These are phyloP conservation scores for Fragum sueziense DNA, from an alignment of 2,888 invertebrate genomes.

Conservation along the genomic window DNA sequence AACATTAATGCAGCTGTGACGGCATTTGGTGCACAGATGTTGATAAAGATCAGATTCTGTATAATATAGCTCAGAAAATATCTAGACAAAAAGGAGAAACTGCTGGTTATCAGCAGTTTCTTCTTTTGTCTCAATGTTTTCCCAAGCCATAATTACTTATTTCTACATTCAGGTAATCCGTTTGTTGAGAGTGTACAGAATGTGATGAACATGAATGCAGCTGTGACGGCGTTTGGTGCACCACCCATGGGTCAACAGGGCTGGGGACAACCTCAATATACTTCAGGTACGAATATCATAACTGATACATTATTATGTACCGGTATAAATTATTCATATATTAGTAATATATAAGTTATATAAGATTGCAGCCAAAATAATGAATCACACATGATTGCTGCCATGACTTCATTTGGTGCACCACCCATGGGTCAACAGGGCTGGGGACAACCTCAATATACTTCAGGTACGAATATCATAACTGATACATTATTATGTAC, in stretches of 20 bases:
- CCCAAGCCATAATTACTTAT: too few species aligned
- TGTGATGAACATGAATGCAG: constrained; percentile 71
- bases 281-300: constrained; percentile 4
- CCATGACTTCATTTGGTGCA: constrained; percentile 64
- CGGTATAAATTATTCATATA: too few species aligned
- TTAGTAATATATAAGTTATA: too few species aligned
- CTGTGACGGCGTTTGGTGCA: constrained; percentile 64
- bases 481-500: too few species aligned
- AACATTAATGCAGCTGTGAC: constrained; percentile 65
- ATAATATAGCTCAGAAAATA: too few species aligned
- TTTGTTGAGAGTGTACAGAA: constrained; percentile 86
- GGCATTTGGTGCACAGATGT: constrained; percentile 68
- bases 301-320: too few species aligned
- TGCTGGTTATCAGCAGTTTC: too few species aligned
- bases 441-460: constrained; percentile 50
- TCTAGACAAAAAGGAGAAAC: too few species aligned
- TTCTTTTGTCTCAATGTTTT: too few species aligned
- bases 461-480: constrained; percentile 15
- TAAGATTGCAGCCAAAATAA: too few species aligned
- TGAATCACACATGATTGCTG: constrained; percentile 69
- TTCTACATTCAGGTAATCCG: constrained; percentile 91
- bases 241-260: constrained; percentile 46
- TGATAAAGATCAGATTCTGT: too few species aligned
- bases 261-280: constrained; percentile 50
- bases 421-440: constrained; percentile 46